Evolutionary conservation across 2,888 invertebrate genomes (phyloP).

Genomic region (Neoascia interrupta): DNA sequence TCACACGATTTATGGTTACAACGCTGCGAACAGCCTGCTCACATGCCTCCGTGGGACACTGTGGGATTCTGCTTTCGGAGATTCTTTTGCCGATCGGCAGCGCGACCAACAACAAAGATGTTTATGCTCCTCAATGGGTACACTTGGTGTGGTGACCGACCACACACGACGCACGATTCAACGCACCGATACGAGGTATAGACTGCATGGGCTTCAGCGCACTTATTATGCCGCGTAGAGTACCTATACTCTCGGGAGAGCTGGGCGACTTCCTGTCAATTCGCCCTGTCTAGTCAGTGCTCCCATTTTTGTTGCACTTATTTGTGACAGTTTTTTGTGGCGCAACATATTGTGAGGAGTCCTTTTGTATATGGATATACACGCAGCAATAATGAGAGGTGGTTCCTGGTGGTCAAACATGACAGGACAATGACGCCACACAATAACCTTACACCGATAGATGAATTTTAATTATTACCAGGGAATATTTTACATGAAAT

Average conservation of each 20-base stretch:
- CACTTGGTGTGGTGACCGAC: constrained; percentile 62
- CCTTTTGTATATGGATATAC: constrained; percentile 47
- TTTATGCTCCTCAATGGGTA: constrained; percentile 64
- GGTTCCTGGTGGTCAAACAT: constrained; percentile 56
- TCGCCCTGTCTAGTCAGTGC: constrained; percentile 60
- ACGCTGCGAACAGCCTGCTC: constrained; percentile 73
- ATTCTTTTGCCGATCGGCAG: constrained; percentile 53
- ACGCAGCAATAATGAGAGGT: constrained; percentile 35
- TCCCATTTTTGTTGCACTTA: constrained; percentile 62
- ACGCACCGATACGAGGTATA: constrained; percentile 32
- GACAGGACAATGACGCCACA: constrained; percentile 64
- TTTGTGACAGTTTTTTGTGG: no score
- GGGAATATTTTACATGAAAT: constrained; percentile 48
- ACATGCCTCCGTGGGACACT: constrained; percentile 63
- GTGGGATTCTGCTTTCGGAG: constrained; percentile 35
- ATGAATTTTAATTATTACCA: constrained; percentile 63
- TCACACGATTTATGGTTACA: constrained; percentile 79
- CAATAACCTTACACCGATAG: constrained; percentile 43
- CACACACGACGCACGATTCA: constrained; percentile 69
- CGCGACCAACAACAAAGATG: constrained; percentile 53
- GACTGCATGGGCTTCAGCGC: constrained; percentile 7
- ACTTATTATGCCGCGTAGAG: constrained; percentile 10
- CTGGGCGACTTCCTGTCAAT: constrained; percentile 59
- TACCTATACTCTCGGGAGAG: constrained; percentile 13
- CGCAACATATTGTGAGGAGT: constrained; percentile 18